Evolutionary conservation across 2,113 vertebrate species (phyloP), one percentile per base, ranked within the genome.

Genomic region (Tyto alba): DNA sequence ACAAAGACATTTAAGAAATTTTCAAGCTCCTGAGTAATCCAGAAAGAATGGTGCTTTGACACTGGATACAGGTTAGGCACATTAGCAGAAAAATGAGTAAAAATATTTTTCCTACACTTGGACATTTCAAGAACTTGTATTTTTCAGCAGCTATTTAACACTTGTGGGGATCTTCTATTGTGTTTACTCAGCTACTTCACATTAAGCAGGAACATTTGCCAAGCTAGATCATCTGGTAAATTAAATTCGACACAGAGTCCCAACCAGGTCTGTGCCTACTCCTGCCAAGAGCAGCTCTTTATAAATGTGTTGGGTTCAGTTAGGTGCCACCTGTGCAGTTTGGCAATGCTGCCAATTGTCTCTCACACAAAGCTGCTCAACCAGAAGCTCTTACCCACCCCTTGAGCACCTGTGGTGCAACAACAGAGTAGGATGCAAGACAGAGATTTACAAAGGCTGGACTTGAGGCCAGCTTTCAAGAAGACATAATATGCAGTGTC

Each of bases 221-320:
- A 12, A 95, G 76, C 32, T 79, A 90, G 50, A 95, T 95, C 90
- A 95, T 92, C 72, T 14, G 5, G 76, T 90, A 95, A 97, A 97
- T 93, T 95, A 77, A 92, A 92, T 71, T 36, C 3, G 2, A 90
- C 86, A 73, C 5, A 2, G 79, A 83, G 23, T 26, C 55, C 83
- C 95, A 0, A 4, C 72, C 90, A 95, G 86, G 67, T 0, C 55
- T 89, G 59, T 86, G 93, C 88, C 94, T 95, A 88, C 71, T 96
- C 59, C 89, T 89, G 89, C 79, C 92, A 95, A 95, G 68, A 8
- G 6, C 36, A 95, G 50, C 68, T 83, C 83, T 84, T 95, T 83
- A 66, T 69, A 92, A 52, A 94, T 34, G n/a, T 64, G 83, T 83
- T 34, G 40, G 90, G 59, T 80, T 93, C 88, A 86, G 79, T 55